Evolutionary conservation across 1,140 invertebrate genomes (phyloP).

Genomic region (Galleria mellonella): DNA sequence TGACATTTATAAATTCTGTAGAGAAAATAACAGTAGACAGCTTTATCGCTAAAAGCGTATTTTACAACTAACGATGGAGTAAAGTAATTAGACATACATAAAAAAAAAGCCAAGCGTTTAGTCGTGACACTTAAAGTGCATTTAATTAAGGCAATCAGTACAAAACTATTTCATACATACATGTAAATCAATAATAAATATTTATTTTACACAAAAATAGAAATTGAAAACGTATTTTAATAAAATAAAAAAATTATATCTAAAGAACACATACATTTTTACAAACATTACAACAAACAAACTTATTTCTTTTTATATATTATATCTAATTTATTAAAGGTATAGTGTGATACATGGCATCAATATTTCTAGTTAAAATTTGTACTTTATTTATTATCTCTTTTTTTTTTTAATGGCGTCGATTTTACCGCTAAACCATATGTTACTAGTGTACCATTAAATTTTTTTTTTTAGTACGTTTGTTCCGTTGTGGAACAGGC

Average conservation of each 20-base stretch:
- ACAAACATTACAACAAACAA: constrained; percentile 4
- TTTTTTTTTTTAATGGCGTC: background rate
- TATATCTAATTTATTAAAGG: constrained; percentile 26
- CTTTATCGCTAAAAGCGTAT: too few relatives aligned
- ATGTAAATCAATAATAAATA: constrained; percentile 36
- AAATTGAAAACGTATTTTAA: constrained; percentile 1
- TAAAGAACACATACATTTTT: constrained; percentile 2
- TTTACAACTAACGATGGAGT: too few relatives aligned
- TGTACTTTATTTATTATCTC: constrained; percentile 24
- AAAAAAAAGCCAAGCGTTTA: constrained; percentile 17
- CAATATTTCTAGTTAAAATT: constrained; percentile 23
- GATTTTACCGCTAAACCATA: constrained; percentile 3
- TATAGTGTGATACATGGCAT: constrained; percentile 42
- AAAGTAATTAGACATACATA: background rate
- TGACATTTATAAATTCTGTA: too few relatives aligned
- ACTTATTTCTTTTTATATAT: constrained; percentile 10
- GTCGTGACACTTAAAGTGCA: constrained; percentile 60
- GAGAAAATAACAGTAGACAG: too few relatives aligned
- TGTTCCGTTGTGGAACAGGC: too few relatives aligned
- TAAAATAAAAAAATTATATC: background rate
- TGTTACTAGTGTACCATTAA: too few relatives aligned
- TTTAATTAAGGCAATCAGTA: constrained; percentile 53
- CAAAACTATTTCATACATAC: constrained; percentile 27
- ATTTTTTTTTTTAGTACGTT: too few relatives aligned
- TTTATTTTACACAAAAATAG: constrained; percentile 31